Base-by-base conservation (phyloP, 2,797 vertebrate genomes). In the Yasuhikotakia modesta region DNA sequence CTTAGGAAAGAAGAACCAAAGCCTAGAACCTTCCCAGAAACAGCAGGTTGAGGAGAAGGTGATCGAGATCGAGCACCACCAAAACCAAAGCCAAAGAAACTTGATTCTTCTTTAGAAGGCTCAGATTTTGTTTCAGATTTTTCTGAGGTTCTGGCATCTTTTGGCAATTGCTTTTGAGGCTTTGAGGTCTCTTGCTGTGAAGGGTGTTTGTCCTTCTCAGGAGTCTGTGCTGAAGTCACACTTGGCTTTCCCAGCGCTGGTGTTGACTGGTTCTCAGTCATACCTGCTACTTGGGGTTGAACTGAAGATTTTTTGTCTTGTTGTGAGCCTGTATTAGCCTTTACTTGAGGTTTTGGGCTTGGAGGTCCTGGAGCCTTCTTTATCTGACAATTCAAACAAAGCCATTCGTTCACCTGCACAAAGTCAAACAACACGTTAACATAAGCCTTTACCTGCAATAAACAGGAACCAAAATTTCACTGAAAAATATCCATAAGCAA, bases 1-100 rank as follows among this genome's bases (percentile, higher is more conserved):
- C 93, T 97, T 80, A 99, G 95, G 76, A 99, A 93, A 0, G 97
- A 98, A 53, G 96, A 97, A 79, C 97, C 95, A 88, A 98, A 97
- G n/a, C 96, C 96, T 80, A 95, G 92, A 16, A 95, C 92, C 46
- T 95, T 96, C 16, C 94, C 95, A 13, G 81, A 48, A 6, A 57
- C 83, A 79, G 90, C 91, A 73, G 94, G 94, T 8, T 94, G 94
- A 45, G 93, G 91, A 27, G 92, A 93, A 74, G 94, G 93, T 27
- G 91, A 90, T 57, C 91, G 48, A 5, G 85, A 79, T 87, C 91
- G 66, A 84, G 88, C 1, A 81, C 88, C 76, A 78, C 64, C 58
- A 81, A 53, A 67, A 79, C 65, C 67, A 70, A 75, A 86, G 8
- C 82, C 82, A 58, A 89, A 84, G 75, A 86, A 84, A 2, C 65